Base-by-base conservation (phyloP, 2,888 invertebrate genomes). In the Vanessa cardui region DNA sequence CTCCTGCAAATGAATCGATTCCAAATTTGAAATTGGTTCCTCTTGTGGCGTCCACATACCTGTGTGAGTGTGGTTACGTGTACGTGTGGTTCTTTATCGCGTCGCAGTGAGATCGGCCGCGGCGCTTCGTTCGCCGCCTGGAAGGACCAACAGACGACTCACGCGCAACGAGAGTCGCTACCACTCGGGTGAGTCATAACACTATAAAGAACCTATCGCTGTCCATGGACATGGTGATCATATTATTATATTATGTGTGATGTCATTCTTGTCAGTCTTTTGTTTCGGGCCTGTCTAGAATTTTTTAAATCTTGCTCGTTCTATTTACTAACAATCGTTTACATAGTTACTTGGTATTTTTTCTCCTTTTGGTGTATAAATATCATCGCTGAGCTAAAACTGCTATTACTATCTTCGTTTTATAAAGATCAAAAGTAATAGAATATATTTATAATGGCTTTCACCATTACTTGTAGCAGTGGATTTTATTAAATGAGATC, bases 121-220 rank as follows among this genome's bases (percentile, higher is more conserved):
- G 83, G 85, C 87, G 84, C 85, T 87, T 84, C 89, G 92, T 82
- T 85, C 94, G 90, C 86, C 94, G 78, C 87, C 94, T 87, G 95
- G 96, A 80, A 94, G 97, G 86, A 97, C 97, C 85, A 97, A 98
- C 93, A 94, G 98, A 74, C 94, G 98, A 80, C 95, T 98, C 80
- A 98, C 98, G 76, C 94, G 98, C 84, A 98, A 98, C 94, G 98
- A 98, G 94, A 97, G 97, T 93, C 95, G 98, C 84, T 98, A 98
- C 92, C 98, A 98, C 92, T 98, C 98, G 91, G 98, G 98, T 98
- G 95, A 95, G 96, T 94, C 86, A 86, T 72, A 77, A 75, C 77
- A 78, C 66, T 74, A 72, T 78, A 78, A 75, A 74, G 72, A 73
- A 74, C 79, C 80, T 83, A 77, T 74, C 78, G 78, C 79, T 82